Evolutionary conservation across 1,140 invertebrate species (phyloP).

Genomic region (Pararge aegeria): DNA sequence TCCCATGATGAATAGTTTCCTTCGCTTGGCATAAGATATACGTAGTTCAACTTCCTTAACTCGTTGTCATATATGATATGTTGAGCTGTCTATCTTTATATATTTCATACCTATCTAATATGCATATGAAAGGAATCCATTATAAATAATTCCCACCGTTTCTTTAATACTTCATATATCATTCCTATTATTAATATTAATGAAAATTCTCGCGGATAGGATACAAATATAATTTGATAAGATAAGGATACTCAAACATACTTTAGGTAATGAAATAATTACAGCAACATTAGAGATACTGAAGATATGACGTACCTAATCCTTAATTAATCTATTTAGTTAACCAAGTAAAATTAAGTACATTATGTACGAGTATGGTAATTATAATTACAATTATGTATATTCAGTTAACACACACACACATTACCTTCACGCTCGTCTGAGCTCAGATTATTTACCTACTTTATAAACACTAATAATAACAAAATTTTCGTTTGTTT

Average conservation of each 20-base stretch:
- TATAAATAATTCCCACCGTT: neutral
- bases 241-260: neutral
- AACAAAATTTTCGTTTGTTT: no score
- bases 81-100: no score
- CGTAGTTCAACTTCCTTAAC: no score
- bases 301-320: no score
- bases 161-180: neutral
- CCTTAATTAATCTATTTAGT: neutral
- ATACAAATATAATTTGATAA: neutral
- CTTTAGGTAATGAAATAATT: no score
- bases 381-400: neutral
- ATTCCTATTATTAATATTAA: neutral
- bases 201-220: neutral
- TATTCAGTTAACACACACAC: neutral
- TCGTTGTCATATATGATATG: no score
- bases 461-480: neutral
- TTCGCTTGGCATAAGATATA: no score
- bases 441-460: neutral
- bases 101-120: no score
- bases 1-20: no score
- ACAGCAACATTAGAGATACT: no score
- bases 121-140: neutral
- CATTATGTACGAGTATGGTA: neutral
- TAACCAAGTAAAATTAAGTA: neutral
- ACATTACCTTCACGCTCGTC: slow-evolving; percentile 2